Evolutionary conservation across 1,140 invertebrate species (phyloP).

Genomic region (Pseudobourletiella spinata): DNA sequence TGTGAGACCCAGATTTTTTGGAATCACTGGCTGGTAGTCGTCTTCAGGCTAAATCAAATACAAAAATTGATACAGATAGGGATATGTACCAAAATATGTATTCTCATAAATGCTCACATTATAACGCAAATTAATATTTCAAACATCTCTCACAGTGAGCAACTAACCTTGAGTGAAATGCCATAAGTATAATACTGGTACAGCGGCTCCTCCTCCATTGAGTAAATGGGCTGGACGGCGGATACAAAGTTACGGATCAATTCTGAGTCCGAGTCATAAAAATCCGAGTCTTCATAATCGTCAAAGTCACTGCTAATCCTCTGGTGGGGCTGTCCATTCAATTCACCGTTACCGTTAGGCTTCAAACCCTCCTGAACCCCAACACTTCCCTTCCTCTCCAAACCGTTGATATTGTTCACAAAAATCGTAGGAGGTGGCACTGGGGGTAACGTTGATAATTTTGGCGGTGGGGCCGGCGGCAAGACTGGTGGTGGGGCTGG

Average conservation of each 20-base stretch:
- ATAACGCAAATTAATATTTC: neutral
- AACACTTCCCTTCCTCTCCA: neutral
- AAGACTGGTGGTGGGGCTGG: neutral
- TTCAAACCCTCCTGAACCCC: neutral
- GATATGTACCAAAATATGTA: neutral
- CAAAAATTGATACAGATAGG: slow-evolving; percentile 7
- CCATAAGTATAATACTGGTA: slow-evolving; percentile 83
- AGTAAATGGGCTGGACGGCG: slow-evolving; percentile 35
- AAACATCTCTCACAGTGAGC: neutral
- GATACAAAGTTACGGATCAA: slow-evolving; percentile 35
- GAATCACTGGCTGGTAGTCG: slow-evolving; percentile 54
- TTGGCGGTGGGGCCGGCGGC: neutral
- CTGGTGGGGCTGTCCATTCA: neutral
- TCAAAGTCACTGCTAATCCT: neutral
- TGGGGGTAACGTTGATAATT: neutral
- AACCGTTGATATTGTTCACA: neutral
- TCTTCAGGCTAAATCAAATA: slow-evolving; percentile 49
- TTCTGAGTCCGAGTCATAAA: slow-evolving; percentile 35
- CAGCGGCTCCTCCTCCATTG: slow-evolving; percentile 63
- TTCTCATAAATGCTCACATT: neutral
- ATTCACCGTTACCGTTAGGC: neutral
- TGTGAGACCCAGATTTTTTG: slow-evolving; percentile 43
- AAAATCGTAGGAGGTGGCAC: neutral
- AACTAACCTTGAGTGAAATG: slow-evolving; percentile 54
- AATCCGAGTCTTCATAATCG: slow-evolving; percentile 34